These are phyloP conservation scores for Ancistrus triradiatus DNA, from an alignment of 2,113 vertebrate genomes.

Conservation along the genomic window DNA sequence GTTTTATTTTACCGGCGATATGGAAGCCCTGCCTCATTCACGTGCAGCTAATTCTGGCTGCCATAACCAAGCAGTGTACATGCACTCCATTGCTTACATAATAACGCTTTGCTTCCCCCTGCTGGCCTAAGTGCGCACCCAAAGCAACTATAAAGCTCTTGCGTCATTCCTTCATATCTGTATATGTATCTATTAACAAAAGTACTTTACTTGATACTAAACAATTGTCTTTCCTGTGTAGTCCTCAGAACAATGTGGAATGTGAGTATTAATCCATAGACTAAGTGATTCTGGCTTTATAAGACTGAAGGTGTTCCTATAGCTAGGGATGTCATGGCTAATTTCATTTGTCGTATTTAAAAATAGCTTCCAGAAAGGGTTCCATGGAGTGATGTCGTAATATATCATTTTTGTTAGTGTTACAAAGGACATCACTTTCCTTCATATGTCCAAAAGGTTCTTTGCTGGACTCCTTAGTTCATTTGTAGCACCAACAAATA, in stretches of 20 bases:
- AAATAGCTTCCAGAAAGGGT: not conserved
- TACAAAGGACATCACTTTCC: no score
- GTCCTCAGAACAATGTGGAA: constrained; percentile 75
- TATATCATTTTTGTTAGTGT: not conserved
- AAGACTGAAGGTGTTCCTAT: no score
- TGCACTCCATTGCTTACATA: constrained; percentile 42
- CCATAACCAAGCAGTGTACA: constrained; percentile 17
- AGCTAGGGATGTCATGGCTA: no score
- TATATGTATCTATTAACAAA: constrained; percentile 57
- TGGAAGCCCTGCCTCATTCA: constrained; percentile 2
- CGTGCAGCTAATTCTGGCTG: not conserved
- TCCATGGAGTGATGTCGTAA: not conserved
- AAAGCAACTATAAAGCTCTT: constrained; percentile 41
- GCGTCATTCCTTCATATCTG: constrained; percentile 53
- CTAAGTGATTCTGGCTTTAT: constrained; percentile 26
- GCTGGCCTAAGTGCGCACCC: constrained; percentile 54
- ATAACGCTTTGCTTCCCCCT: constrained; percentile 72
- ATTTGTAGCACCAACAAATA: no score
- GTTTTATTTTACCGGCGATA: constrained; percentile 25
- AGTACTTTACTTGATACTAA: constrained; percentile 34
- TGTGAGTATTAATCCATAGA: constrained; percentile 68
- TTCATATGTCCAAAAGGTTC: no score
- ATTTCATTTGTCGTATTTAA: not conserved
- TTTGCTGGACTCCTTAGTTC: no score
- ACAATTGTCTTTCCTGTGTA: constrained; percentile 69